These are phyloP conservation scores for Ectemnius lituratus DNA, from an alignment of 2,888 invertebrate genomes.

Conservation along the genomic window DNA sequence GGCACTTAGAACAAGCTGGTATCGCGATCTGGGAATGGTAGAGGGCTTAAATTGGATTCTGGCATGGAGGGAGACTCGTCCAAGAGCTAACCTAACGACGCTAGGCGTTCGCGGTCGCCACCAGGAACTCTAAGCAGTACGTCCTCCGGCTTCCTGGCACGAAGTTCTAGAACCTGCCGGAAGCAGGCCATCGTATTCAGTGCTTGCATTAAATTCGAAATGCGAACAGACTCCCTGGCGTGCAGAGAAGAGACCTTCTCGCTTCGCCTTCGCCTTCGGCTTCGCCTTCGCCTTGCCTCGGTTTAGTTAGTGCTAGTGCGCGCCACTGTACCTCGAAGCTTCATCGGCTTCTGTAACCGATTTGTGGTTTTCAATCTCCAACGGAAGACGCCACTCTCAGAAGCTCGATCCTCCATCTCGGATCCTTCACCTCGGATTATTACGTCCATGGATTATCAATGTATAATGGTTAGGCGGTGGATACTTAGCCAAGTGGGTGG, in stretches of 20 bases:
- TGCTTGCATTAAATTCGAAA: constrained; percentile 52
- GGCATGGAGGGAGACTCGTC: constrained; percentile 57
- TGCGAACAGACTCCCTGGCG: constrained; percentile 4
- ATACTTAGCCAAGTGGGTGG: no score
- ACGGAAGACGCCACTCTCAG: not conserved
- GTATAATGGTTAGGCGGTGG: no score
- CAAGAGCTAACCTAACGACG: constrained; percentile 38
- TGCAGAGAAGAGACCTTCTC: no score
- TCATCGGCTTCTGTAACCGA: constrained; percentile 8
- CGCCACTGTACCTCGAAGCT: no score
- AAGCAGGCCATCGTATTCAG: constrained; percentile 63
- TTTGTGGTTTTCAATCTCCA: constrained; percentile 1
- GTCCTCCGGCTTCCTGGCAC: constrained; percentile 51
- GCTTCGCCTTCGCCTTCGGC: no score
- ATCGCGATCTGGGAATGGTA: constrained; percentile 66
- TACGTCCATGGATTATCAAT: no score
- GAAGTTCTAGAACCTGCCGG: constrained; percentile 15
- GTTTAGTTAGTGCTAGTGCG: no score
- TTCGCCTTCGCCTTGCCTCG: no score
- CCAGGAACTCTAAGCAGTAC: constrained; percentile 62
- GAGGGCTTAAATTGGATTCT: constrained; percentile 68
- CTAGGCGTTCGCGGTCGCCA: constrained; percentile 53
- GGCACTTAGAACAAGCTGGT: constrained; percentile 47
- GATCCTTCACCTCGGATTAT: no score
- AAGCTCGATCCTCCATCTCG: no score